A percentile compares a stretch with the other conserved stretches of the same genome.
These are phyloP conservation scores for Drosophila longiperda DNA, from an alignment of 2,888 invertebrate genomes.

Conservation along the genomic window DNA sequence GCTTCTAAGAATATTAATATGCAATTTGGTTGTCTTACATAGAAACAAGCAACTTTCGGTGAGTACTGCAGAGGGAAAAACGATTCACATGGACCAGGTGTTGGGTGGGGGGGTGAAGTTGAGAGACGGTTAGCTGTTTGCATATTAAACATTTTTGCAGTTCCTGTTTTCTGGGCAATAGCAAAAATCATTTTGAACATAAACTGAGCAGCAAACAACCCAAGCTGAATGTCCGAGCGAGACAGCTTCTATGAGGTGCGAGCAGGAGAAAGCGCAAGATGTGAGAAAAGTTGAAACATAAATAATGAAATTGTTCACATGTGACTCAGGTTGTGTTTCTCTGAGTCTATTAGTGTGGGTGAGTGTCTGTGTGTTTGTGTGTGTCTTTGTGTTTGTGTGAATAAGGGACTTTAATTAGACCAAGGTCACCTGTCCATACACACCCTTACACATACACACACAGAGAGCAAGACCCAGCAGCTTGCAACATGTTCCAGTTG, in stretches of 20 bases:
- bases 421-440: conserved; percentile 61
- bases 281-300: conserved; percentile 55
- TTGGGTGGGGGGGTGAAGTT: background rate
- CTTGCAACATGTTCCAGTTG: conserved; percentile 45
- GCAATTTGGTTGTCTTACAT: conserved; percentile 60
- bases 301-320: conserved; percentile 53
- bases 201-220: conserved; percentile 61
- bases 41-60: conserved; percentile 48
- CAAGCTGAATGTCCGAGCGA: conserved; percentile 6
- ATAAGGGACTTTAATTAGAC: conserved; percentile 70
- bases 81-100: background rate
- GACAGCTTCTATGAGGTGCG: background rate
- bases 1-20: conserved; percentile 64
- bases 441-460: conserved; percentile 6
- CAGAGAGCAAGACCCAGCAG: conserved; percentile 24
- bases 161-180: conserved; percentile 20
- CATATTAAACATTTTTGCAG: conserved; percentile 65
- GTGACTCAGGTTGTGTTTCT: conserved; percentile 5
- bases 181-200: conserved; percentile 62
- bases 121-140: conserved; percentile 62
- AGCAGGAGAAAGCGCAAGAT: background rate
- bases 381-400: conserved; percentile 23
- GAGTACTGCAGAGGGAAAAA: conserved; percentile 1
- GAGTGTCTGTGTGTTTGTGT: conserved; percentile 17
- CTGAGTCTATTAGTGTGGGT: background rate